phyloP scores from a whole-genome alignment of 2,888 invertebrate genomes.

The Dilophus febrilis region DNA sequence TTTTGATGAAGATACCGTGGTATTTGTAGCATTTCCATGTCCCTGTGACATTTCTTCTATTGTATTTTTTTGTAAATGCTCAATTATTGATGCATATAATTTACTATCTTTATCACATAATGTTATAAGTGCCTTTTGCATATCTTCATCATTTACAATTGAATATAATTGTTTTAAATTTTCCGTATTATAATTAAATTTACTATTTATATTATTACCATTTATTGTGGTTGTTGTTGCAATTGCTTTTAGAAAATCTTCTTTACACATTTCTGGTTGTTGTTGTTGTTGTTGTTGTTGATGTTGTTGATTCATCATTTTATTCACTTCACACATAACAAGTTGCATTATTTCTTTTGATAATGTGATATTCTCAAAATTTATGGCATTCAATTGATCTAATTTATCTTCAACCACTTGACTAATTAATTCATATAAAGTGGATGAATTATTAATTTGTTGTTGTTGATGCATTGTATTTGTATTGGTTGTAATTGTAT shows the following conservation, averaged over 20 bases:
- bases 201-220: slow-evolving; percentile 2
- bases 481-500: not conserved
- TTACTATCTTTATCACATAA: slow-evolving; percentile 11
- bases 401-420: slow-evolving; percentile 8
- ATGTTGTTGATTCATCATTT: not conserved
- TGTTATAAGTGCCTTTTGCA: slow-evolving; percentile 39
- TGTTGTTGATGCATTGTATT: no score
- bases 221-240: not conserved
- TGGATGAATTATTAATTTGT: slow-evolving; percentile 4
- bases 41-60: not conserved
- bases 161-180: slow-evolving; percentile 44
- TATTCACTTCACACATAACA: slow-evolving; percentile 27
- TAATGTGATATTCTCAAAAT: slow-evolving; percentile 38
- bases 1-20: slow-evolving; percentile 39
- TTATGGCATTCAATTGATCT: not conserved
- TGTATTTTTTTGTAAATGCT: slow-evolving; percentile 26
- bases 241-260: slow-evolving; percentile 1
- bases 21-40: slow-evolving; percentile 15
- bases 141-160: slow-evolving; percentile 44
- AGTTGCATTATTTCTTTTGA: slow-evolving; percentile 24
- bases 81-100: slow-evolving; percentile 1
- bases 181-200: slow-evolving; percentile 35
- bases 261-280: slow-evolving; percentile 1
- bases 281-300: not conserved
- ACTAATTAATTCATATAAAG: slow-evolving; percentile 9